A percentile compares a stretch with the other conserved stretches of the same genome.
Conservation (phyloP, 2,888 invertebrate genomes). For the Acleris cristana region DNA sequence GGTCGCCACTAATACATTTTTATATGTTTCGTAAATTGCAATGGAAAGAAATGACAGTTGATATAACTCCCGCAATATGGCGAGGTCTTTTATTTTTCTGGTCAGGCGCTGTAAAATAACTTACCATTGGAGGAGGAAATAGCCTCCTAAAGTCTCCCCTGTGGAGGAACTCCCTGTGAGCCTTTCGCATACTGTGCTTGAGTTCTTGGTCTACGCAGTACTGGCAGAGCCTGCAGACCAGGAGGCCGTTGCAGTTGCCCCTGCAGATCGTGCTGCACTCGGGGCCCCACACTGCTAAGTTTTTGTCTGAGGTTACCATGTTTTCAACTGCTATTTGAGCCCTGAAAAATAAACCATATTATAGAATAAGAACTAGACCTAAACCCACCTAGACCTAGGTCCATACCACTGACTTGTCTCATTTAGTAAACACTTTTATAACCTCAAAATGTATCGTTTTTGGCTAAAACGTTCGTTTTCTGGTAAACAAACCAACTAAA, state of each 20-base stretch:
- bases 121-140: conserved; percentile 88
- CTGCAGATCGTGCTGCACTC: conserved; percentile 81
- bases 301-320: conserved; percentile 91
- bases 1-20: too few relatives aligned
- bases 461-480: too few relatives aligned
- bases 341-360: conserved; percentile 55
- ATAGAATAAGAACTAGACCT: too few relatives aligned
- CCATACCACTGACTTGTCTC: too few relatives aligned
- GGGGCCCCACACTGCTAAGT: conserved; percentile 89
- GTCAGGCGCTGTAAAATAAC: conserved; percentile 29
- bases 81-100: too few relatives aligned
- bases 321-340: conserved; percentile 71
- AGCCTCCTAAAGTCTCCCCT: conserved; percentile 91
- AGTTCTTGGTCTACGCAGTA: conserved; percentile 88
- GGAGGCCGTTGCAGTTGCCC: conserved; percentile 83
- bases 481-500: too few relatives aligned
- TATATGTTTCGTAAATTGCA: too few relatives aligned
- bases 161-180: conserved; percentile 92
- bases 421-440: too few relatives aligned
- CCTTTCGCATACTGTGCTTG: conserved; percentile 84
- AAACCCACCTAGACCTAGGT: too few relatives aligned
- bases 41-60: too few relatives aligned
- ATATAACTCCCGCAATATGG: too few relatives aligned
- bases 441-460: too few relatives aligned
- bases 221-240: conserved; percentile 89